Percentiles rank a stretch among this genome's conserved stretches.
phyloP scores from a whole-genome alignment of 2,888 invertebrate genomes.

The Drosophila setosimentum region DNA sequence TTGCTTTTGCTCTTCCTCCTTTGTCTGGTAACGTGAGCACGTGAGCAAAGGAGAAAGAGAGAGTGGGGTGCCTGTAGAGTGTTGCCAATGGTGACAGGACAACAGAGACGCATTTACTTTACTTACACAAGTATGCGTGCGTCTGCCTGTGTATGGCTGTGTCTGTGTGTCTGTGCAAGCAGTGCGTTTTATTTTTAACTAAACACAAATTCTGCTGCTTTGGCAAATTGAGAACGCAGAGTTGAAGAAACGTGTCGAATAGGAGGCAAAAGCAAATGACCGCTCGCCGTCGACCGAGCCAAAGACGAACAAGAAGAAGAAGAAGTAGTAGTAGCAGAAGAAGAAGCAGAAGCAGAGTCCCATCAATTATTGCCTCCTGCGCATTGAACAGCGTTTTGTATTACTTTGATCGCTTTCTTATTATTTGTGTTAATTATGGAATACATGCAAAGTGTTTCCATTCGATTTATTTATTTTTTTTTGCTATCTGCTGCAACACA shows the following conservation, averaged over 20 bases:
- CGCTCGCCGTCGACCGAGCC: constrained; percentile 37
- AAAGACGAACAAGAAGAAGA: constrained; percentile 13
- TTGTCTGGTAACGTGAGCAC: constrained; percentile 67
- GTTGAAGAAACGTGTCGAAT: constrained; percentile 37
- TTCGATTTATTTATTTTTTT: constrained; percentile 33
- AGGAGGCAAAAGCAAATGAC: constrained; percentile 67
- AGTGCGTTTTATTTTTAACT: constrained; percentile 72
- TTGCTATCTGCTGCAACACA: constrained; percentile 10
- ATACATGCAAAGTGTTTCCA: constrained; percentile 31
- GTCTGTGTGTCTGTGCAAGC: constrained; percentile 25
- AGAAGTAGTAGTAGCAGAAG: constrained; percentile 15
- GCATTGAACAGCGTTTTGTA: constrained; percentile 19
- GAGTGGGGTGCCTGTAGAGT: constrained; percentile 13
- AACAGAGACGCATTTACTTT: not conserved
- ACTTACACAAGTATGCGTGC: not conserved
- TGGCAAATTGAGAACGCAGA: constrained; percentile 67
- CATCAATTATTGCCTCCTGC: constrained; percentile 38
- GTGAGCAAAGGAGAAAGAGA: constrained; percentile 56
- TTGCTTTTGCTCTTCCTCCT: constrained; percentile 28
- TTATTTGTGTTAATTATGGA: constrained; percentile 52
- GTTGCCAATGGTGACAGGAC: constrained; percentile 35
- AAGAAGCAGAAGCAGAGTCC: constrained; percentile 48
- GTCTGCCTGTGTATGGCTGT: not conserved
- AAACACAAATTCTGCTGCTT: constrained; percentile 54
- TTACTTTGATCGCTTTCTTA: constrained; percentile 35